Evolutionary conservation across 2,888 invertebrate species (phyloP).

Genomic region (Drosophila demipolita): DNA sequence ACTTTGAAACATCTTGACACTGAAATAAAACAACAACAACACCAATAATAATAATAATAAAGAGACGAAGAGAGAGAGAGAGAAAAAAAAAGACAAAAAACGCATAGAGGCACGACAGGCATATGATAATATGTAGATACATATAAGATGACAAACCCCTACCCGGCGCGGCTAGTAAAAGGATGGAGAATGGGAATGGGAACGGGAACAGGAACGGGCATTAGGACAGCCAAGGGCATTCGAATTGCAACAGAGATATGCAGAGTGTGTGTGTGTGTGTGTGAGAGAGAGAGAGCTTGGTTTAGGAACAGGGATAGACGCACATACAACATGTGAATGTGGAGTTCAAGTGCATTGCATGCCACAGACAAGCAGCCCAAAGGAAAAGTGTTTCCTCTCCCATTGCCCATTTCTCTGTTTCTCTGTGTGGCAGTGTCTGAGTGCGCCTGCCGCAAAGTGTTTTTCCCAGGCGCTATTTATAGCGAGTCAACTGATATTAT

Average conservation of each 20-base stretch:
- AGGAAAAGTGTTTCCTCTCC: slow-evolving; percentile 6
- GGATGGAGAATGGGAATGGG: slow-evolving; percentile 14
- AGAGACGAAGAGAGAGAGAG: background rate
- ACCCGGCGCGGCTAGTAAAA: slow-evolving; percentile 25
- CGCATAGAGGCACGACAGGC: slow-evolving; percentile 52
- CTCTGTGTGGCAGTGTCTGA: background rate
- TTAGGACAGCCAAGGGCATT: slow-evolving; percentile 8
- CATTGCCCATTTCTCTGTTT: background rate
- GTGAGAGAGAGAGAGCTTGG: background rate
- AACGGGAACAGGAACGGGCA: slow-evolving; percentile 16
- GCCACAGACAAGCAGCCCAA: slow-evolving; percentile 55
- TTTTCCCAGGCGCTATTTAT: slow-evolving; percentile 83
- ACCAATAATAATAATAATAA: slow-evolving; percentile 25
- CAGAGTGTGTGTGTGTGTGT: no score
- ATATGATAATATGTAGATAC: slow-evolving; percentile 44
- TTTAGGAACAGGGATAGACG: slow-evolving; percentile 4
- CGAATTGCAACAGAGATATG: slow-evolving; percentile 3
- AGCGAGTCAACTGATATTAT: slow-evolving; percentile 40
- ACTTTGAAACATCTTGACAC: slow-evolving; percentile 74
- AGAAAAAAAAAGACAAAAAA: slow-evolving; percentile 24
- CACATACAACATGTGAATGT: slow-evolving; percentile 63
- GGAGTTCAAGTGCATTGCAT: slow-evolving; percentile 74
- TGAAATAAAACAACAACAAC: slow-evolving; percentile 56
- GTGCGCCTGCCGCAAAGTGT: slow-evolving; percentile 70
- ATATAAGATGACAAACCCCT: slow-evolving; percentile 11